phyloP scores from a whole-genome alignment of 2,113 vertebrate genomes.

The Macroglossus sobrinus region DNA sequence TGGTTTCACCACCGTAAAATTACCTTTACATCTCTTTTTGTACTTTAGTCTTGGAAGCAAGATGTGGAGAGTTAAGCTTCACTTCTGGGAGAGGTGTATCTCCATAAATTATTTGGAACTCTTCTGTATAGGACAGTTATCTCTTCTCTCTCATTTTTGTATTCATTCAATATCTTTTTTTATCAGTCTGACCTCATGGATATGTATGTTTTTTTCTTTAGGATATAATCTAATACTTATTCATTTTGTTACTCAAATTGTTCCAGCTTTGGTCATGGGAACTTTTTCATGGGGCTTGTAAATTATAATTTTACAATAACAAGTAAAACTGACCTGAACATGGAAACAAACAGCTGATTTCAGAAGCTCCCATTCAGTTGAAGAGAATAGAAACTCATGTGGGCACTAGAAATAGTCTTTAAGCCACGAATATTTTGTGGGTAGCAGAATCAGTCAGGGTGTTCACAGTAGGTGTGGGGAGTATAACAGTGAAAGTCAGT shows the following conservation, averaged over 20 bases:
- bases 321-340: neutral
- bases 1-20: neutral
- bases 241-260: neutral
- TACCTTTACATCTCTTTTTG: no score
- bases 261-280: neutral
- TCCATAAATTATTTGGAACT: neutral
- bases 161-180: neutral
- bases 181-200: neutral
- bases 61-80: neutral
- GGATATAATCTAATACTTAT: neutral
- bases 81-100: neutral
- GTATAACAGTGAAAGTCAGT: no score
- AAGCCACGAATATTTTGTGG: neutral
- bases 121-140: neutral
- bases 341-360: neutral
- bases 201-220: neutral
- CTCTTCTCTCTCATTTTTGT: neutral
- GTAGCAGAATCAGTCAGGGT: neutral
- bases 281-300: neutral
- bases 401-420: neutral
- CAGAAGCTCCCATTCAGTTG: neutral
- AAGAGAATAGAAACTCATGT: neutral
- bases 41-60: neutral
- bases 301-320: neutral
- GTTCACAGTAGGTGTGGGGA: neutral